Percentiles rank a stretch among this genome's conserved stretches.
Evolutionary conservation across 2,113 vertebrate species (phyloP).

Genomic region (Calcarius ornatus): DNA sequence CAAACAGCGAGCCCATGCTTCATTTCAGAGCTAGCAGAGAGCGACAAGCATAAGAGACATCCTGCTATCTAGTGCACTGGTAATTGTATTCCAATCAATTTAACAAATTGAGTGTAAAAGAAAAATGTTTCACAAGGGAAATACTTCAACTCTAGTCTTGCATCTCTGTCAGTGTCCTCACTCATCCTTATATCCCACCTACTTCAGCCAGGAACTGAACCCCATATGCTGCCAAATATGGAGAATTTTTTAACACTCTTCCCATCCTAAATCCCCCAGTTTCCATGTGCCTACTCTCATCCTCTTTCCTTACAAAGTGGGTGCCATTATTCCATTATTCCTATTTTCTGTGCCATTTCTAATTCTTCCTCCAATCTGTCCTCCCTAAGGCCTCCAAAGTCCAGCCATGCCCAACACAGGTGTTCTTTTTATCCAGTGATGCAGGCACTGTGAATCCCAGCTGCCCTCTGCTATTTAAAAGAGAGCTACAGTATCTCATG

Average conservation of each 20-base stretch:
- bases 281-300: background rate
- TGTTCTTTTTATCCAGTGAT: background rate
- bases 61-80: constrained; percentile 15
- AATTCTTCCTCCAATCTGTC: background rate
- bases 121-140: constrained; percentile 39
- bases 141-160: background rate
- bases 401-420: background rate
- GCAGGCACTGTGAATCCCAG: background rate
- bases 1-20: constrained; percentile 14
- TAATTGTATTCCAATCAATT: constrained; percentile 52
- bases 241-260: background rate
- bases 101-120: constrained; percentile 29
- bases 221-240: background rate
- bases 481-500: rapidly evolving
- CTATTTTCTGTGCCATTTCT: background rate
- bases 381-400: background rate
- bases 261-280: background rate
- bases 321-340: background rate
- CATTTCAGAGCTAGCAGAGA: constrained; percentile 25
- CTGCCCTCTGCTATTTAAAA: background rate
- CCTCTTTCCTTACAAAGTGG: background rate
- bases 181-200: background rate
- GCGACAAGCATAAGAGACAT: constrained; percentile 32
- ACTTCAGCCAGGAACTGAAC: background rate
- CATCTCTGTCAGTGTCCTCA: background rate